Percentiles rank a stretch among this genome's conserved stretches.
Evolutionary conservation across 2,113 vertebrate genomes (phyloP).

Genomic region (Ceyx margarethae): DNA sequence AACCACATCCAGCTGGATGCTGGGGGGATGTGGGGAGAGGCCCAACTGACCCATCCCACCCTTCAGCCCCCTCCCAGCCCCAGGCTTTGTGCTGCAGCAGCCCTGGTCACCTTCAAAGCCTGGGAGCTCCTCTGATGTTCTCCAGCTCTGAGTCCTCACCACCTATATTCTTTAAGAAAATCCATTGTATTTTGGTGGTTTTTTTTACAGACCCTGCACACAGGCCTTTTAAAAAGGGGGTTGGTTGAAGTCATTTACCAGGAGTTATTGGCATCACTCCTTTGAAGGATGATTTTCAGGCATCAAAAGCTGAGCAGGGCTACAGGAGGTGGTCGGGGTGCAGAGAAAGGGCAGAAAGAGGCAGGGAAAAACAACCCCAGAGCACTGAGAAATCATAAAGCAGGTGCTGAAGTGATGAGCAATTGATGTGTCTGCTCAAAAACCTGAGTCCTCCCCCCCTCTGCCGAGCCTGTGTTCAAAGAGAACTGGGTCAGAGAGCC

Average conservation of each 20-base stretch:
- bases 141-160: not conserved
- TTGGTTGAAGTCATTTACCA: not conserved
- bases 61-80: not conserved
- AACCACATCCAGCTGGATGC: not conserved
- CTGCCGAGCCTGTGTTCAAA: not conserved
- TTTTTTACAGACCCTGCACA: fast-evolving
- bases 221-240: not conserved
- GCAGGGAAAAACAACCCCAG: not conserved
- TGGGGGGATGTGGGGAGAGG: not conserved
- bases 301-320: not conserved
- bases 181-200: not conserved
- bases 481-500: not conserved
- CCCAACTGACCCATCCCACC: not conserved
- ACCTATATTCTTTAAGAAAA: not conserved
- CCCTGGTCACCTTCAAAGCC: not conserved
- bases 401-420: not conserved
- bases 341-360: not conserved
- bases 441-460: not conserved
- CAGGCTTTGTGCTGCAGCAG: not conserved
- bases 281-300: not conserved
- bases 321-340: not conserved
- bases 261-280: not conserved
- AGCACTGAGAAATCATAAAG: not conserved
- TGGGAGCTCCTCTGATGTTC: not conserved
- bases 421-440: not conserved